Base-by-base conservation (phyloP, 2,888 invertebrate genomes). In the Brachyptera putata region DNA sequence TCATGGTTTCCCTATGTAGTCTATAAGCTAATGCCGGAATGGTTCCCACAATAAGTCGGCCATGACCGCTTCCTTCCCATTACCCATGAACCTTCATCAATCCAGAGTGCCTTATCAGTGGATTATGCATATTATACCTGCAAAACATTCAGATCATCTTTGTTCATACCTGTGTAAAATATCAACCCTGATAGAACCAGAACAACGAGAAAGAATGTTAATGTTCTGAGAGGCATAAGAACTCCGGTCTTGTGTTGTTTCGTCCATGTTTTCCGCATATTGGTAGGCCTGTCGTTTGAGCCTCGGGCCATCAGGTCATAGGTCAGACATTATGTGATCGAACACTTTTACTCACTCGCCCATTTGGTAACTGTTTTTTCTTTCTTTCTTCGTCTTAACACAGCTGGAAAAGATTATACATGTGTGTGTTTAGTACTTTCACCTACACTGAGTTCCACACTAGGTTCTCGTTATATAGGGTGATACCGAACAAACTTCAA, bases 161-260 rank as follows among this genome's bases (percentile, higher is more conserved):
- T 11, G 30, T 11, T 11, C 30, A 14, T 22, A 58, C 58, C 58
- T 36, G 58, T 36, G 24, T 49, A 58, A 49, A 48, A 58, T 3
- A 58, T 37, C 36, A 58, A 26, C 14, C 58, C 58, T 14, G 50
- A 49, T 14, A 58, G 26, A n/a, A 18, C 58, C 24, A 58, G 21
- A n/a, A 39, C 39, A 4, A 30, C n/a, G 14, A 58, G 58, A 3
- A 50, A 18, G 18, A 58, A 16, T 1, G 49, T 30, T n/a, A 58
- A 16, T 1, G 39, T 36, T 39, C 37, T 58, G 58, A 39, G 22
- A 9, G 37, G 34, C 3, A 21, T 18, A n/a, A 57, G 21, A 13
- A 36, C 49, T 5, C 26, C 25, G 3, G 26, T 3, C 26, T 49
- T 49, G 3, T n/a, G 49, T 16, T 25, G 4, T 16, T 7, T 9